These are phyloP conservation scores for Thera obeliscata DNA, from an alignment of 2,888 invertebrate species.

Conservation along the genomic window DNA sequence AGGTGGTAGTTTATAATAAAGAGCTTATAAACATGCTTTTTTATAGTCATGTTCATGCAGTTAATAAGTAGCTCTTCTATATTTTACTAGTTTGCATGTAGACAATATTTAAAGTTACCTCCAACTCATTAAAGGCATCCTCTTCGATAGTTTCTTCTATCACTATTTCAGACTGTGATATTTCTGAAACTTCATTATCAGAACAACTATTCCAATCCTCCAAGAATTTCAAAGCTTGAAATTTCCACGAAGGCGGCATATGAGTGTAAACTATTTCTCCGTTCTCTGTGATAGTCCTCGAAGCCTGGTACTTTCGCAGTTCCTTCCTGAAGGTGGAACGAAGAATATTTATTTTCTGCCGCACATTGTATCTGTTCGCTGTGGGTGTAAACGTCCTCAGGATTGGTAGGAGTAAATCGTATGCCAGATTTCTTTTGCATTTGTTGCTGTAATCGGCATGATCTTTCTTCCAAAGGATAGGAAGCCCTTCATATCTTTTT, in stretches of 20 bases:
- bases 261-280: constrained; percentile 49
- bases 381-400: constrained; percentile 44
- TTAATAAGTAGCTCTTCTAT: neutral
- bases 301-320: constrained; percentile 45
- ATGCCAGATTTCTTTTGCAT: constrained; percentile 46
- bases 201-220: constrained; percentile 30
- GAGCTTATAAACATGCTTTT: too few relatives aligned
- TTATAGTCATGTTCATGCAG: too few relatives aligned
- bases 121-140: constrained; percentile 30
- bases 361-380: constrained; percentile 47
- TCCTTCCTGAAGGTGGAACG: constrained; percentile 55
- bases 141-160: constrained; percentile 34
- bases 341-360: constrained; percentile 55
- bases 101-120: constrained; percentile 14
- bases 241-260: constrained; percentile 52
- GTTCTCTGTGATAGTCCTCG: constrained; percentile 43
- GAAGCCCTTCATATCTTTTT: constrained; percentile 46
- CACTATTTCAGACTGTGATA: constrained; percentile 29
- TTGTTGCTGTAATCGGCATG: constrained; percentile 52
- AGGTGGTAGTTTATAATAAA: too few relatives aligned
- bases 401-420: constrained; percentile 46
- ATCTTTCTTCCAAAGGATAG: constrained; percentile 51
- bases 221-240: constrained; percentile 49
- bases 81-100: neutral
- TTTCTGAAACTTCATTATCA: constrained; percentile 14